Conservation (phyloP, 2,888 invertebrate genomes). For the Allygus modestus region DNA sequence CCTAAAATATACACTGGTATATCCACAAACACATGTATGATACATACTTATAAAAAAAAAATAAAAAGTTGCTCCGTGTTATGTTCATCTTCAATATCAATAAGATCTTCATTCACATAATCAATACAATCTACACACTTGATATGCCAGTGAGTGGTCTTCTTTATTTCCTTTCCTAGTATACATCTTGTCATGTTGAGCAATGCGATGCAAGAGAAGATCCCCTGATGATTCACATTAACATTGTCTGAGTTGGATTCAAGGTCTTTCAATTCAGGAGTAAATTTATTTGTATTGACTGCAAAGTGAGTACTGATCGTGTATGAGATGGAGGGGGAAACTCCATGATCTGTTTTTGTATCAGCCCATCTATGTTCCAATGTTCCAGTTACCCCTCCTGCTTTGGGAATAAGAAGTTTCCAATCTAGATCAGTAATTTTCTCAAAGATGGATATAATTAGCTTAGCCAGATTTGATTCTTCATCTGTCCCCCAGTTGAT, state of each 20-base stretch:
- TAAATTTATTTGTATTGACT: neutral
- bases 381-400: neutral
- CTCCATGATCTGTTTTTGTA: slow-evolving; percentile 4
- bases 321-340: neutral
- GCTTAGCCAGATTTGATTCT: too few species aligned
- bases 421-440: slow-evolving; percentile 6
- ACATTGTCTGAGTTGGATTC: neutral
- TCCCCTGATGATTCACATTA: neutral
- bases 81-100: too few species aligned
- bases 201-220: neutral
- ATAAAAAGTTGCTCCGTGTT: too few species aligned
- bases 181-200: neutral
- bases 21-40: too few species aligned
- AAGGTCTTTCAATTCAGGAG: neutral
- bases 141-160: too few species aligned
- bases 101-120: too few species aligned
- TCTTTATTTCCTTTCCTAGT: neutral
- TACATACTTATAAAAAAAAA: too few species aligned
- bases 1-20: too few species aligned
- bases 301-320: neutral
- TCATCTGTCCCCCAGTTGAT: too few species aligned
- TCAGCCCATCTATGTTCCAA: slow-evolving; percentile 6
- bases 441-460: too few species aligned
- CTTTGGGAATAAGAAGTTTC: neutral
- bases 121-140: too few species aligned